Evolutionary conservation across 2,888 invertebrate species (phyloP).

Genomic region (Callyntrura sp.): DNA sequence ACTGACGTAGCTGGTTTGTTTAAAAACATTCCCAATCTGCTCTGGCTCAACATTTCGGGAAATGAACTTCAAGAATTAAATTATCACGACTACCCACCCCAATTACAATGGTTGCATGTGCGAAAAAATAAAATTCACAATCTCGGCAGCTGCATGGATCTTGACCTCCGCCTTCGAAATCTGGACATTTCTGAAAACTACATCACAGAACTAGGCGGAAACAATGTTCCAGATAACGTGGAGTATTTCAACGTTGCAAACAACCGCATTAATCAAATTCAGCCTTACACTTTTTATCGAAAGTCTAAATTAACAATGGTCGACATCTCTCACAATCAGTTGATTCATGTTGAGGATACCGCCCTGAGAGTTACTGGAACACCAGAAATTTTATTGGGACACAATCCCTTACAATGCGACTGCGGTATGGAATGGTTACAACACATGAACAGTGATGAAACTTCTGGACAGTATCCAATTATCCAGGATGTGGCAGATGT

Average conservation of each 20-base stretch:
- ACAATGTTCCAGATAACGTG: conserved; percentile 93
- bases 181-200: conserved; percentile 94
- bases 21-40: conserved; percentile 92
- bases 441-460: conserved; percentile 90
- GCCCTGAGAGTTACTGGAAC: conserved; percentile 85
- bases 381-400: conserved; percentile 93
- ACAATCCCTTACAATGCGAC: conserved; percentile 95
- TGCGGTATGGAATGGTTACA: conserved; percentile 97
- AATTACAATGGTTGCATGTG: conserved; percentile 94
- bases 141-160: conserved; percentile 94
- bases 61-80: conserved; percentile 92
- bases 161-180: conserved; percentile 91
- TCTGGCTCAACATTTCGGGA: conserved; percentile 95
- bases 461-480: conserved; percentile 92
- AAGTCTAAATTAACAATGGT: conserved; percentile 94
- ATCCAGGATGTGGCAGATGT: conserved; percentile 94
- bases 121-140: conserved; percentile 93
- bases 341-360: conserved; percentile 87
- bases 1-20: conserved; percentile 92
- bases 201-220: conserved; percentile 92
- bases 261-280: conserved; percentile 93
- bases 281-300: conserved; percentile 94
- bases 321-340: conserved; percentile 92
- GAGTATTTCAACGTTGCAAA: conserved; percentile 92
- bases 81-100: conserved; percentile 93